Evolutionary conservation across 2,113 vertebrate genomes (phyloP).

Genomic region (Gymnocephalus cernua): DNA sequence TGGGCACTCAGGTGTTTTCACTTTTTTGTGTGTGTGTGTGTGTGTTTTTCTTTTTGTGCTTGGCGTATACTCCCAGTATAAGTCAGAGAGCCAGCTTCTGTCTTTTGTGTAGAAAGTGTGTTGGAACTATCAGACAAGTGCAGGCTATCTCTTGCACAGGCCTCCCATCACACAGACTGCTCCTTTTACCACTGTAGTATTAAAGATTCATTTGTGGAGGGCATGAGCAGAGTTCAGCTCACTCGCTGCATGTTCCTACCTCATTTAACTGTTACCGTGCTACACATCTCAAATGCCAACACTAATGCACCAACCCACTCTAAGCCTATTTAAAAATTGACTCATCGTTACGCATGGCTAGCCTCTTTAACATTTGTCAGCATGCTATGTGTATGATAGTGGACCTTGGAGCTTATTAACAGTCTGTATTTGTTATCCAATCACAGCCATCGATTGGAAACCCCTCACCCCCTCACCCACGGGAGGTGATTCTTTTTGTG

Average conservation of each 20-base stretch:
- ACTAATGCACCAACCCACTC: slow-evolving; percentile 34
- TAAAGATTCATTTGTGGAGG: slow-evolving; percentile 70
- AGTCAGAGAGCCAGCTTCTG: not conserved
- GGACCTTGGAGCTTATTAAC: slow-evolving; percentile 60
- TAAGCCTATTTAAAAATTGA: slow-evolving; percentile 58
- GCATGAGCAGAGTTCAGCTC: slow-evolving; percentile 65
- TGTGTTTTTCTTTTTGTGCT: not conserved
- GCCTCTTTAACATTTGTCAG: slow-evolving; percentile 54
- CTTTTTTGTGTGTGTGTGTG: not conserved
- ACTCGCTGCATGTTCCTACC: slow-evolving; percentile 12
- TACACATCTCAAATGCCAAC: slow-evolving; percentile 46
- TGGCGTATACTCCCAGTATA: not conserved
- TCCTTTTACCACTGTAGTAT: slow-evolving; percentile 55
- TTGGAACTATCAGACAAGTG: slow-evolving; percentile 43
- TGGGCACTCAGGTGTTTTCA: slow-evolving; percentile 2
- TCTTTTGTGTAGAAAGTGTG: slow-evolving; percentile 2
- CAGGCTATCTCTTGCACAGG: slow-evolving; percentile 34
- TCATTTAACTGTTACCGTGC: slow-evolving; percentile 49
- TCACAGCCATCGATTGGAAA: slow-evolving; percentile 59
- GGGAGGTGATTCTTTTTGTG: slow-evolving; percentile 41
- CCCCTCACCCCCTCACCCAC: not conserved
- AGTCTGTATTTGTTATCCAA: slow-evolving; percentile 62
- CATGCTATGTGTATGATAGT: slow-evolving; percentile 45
- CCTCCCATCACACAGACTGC: slow-evolving; percentile 24
- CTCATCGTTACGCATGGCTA: slow-evolving; percentile 52